A percentile compares a stretch with the other conserved stretches of the same genome.
Evolutionary conservation across 1,140 invertebrate species (phyloP).

Genomic region (Thaumetopoea pityocampa): DNA sequence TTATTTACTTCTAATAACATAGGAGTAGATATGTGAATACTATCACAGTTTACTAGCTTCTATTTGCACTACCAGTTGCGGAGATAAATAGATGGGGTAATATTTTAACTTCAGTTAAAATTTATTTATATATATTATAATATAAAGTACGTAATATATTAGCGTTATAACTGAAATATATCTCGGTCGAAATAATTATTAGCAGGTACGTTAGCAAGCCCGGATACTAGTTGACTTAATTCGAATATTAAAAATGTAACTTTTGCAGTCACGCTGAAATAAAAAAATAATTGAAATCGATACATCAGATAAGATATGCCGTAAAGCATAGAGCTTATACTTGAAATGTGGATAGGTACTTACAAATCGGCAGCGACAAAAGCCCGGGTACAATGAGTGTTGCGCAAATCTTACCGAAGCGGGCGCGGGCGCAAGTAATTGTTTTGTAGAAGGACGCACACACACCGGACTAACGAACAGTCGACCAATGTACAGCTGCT

Average conservation of each 20-base stretch:
- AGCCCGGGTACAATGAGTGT: slow-evolving; percentile 29
- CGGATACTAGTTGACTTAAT: no score
- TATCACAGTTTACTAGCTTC: no score
- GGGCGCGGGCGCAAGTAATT: slow-evolving; percentile 44
- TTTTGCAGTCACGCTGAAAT: slow-evolving; percentile 7
- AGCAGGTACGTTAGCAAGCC: no score
- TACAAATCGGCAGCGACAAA: slow-evolving; percentile 31
- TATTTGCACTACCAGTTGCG: no score
- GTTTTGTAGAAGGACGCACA: slow-evolving; percentile 58
- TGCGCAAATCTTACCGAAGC: slow-evolving; percentile 32
- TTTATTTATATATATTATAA: no score
- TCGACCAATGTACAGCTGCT: slow-evolving; percentile 48
- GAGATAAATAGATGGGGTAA: no score
- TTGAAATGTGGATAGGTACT: slow-evolving; percentile 23
- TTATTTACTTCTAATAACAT: no score
- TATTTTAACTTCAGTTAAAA: no score
- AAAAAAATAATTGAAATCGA: slow-evolving; percentile 13
- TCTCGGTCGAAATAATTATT: no score
- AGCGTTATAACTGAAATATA: no score
- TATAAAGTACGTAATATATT: no score
- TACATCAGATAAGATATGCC: slow-evolving; percentile 16
- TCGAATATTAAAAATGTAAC: slow-evolving; percentile 10
- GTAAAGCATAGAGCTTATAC: slow-evolving; percentile 15
- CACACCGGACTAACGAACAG: slow-evolving; percentile 47
- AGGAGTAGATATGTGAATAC: no score